phyloP scores from a whole-genome alignment of 2,113 vertebrate species.

The Ammodytes dubius region DNA sequence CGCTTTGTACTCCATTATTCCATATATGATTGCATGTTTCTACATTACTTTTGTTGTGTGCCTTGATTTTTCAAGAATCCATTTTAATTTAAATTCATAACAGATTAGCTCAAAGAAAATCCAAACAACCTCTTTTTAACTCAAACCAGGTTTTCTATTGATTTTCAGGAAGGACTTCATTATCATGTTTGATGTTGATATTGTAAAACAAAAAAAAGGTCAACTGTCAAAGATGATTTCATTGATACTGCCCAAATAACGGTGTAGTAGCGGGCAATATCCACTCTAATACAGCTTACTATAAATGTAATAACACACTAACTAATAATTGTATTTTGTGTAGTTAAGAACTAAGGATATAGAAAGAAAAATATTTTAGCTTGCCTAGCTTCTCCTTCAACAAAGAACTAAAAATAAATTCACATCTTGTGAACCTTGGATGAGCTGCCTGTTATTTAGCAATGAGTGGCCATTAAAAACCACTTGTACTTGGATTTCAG shows the following conservation, averaged over 20 bases:
- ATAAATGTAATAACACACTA: neutral
- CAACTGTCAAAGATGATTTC: too few relatives aligned
- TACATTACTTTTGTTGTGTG: neutral
- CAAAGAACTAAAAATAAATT: neutral
- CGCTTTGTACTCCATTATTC: neutral
- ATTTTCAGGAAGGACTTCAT: neutral
- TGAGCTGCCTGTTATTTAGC: neutral
- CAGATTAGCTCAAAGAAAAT: neutral
- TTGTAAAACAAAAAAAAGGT: neutral
- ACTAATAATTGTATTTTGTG: too few relatives aligned
- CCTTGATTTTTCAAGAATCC: neutral
- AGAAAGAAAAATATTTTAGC: neutral
- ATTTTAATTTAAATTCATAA: neutral
- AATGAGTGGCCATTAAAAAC: constrained; percentile 3
- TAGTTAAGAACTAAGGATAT: too few relatives aligned
- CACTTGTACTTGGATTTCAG: neutral
- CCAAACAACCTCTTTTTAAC: neutral
- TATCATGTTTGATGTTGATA: neutral
- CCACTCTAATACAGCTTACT: neutral
- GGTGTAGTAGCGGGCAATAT: neutral
- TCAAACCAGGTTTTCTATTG: neutral
- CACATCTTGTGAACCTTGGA: neutral
- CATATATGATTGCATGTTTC: too few relatives aligned
- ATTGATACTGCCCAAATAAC: too few relatives aligned
- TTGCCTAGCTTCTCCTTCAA: neutral